Base-by-base conservation (phyloP, 2,797 vertebrate species). In the Myripristis murdjan region DNA sequence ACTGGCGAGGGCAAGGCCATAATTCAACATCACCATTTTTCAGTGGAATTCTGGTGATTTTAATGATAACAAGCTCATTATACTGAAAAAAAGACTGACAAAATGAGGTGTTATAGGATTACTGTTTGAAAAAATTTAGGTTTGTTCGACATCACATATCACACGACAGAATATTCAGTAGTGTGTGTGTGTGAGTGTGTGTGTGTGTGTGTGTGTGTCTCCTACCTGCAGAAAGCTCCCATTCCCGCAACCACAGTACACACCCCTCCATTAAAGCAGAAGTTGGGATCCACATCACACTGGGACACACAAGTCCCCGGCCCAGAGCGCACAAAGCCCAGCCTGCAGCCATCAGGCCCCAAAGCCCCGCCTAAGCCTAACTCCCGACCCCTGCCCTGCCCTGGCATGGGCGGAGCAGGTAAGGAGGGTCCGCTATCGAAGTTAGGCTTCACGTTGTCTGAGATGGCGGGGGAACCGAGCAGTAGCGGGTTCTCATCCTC, bases 141-240 rank as follows among this genome's bases (percentile, higher is more conserved):
- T n/a, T n/a, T n/a, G n/a, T n/a, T n/a, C n/a, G n/a, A n/a, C n/a
- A n/a, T n/a, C n/a, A n/a, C n/a, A n/a, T n/a, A n/a, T n/a, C n/a
- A n/a, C n/a, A n/a, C n/a, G n/a, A n/a, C n/a, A n/a, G n/a, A n/a
- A n/a, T n/a, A n/a, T n/a, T n/a, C n/a, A n/a, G n/a, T n/a, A n/a
- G n/a, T n/a, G n/a, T n/a, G n/a, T n/a, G n/a, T n/a, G n/a, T n/a
- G n/a, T n/a, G n/a, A n/a, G n/a, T n/a, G n/a, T n/a, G n/a, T n/a
- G n/a, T n/a, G n/a, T n/a, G n/a, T n/a, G 9, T 39, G 5, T 58
- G 28, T 48, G 14, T 26, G 59, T 48, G 60, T 33, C 20, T 64
- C 92, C 95, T 90, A 98, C 97, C 97, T 96, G 95, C 97, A 98
- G 90, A 98, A 96, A 70, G 95, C 96, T n/a, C 97, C 97, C 53